Evolutionary conservation across 1,140 invertebrate species (phyloP), one percentile per base, ranked within the genome.

Genomic region (Plutomurus gul): DNA sequence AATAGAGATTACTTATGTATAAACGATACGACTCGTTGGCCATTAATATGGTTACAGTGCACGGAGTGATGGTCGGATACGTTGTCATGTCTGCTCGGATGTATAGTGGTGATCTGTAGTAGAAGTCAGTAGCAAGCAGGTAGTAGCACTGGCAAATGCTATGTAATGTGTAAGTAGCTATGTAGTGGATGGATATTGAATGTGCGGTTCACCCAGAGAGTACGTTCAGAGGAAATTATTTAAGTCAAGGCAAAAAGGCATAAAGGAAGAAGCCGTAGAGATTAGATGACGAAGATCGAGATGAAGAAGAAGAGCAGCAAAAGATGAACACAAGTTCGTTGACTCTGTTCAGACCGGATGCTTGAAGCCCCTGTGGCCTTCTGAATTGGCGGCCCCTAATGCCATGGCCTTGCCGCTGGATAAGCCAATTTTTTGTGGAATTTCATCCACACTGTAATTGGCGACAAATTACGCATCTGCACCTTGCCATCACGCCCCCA

Each of bases 381-480:
- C 43, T 74, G 27, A 43, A 72, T 72, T 37, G 36, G 40, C 20
- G 36, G 36, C 70, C 22, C 56, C 56, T 65, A 65, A 6, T 74
- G 39, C 72, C 22, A 51, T 76, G 80, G 80, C 80, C 80, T 81
- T 81, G 80, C 80, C 80, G 73, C 76, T 75, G 76, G 76, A 78
- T 43, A 81, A 70, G 76, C 30, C 33, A 75, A 81, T 81, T 81
- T 78, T 81, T 77, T 75, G 8, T 27, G 10, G n/a, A 5, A n/a
- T 60, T 51, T 11, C n/a, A 33, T 56, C 20, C 46, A 33, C 60
- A 18, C 40, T 72, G 25, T 60, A 71, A 72, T 72, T 72, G 70
- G 70, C 27, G 76, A 78, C 76, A 78, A 78, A 78, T 78, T 78
- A 51, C 76, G 40, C 70, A 65, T 78, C 40, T 72, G 22, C 22